Evolutionary conservation across 2,797 vertebrate species (phyloP), one percentile per base, ranked within the genome.

Genomic region (Rhynchotus rufescens): DNA sequence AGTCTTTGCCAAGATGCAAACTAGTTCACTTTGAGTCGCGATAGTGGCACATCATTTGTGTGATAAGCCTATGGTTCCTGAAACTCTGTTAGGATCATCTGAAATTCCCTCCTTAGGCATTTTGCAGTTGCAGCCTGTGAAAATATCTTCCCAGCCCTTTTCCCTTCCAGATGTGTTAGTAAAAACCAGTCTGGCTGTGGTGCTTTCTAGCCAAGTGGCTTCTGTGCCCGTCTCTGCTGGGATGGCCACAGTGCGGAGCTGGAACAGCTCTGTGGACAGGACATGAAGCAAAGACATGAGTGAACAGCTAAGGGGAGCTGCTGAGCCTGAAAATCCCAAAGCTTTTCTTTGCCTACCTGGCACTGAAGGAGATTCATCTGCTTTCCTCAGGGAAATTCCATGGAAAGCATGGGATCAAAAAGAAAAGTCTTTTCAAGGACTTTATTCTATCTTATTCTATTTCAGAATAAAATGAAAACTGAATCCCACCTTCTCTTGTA

Each of bases 351-450:
- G 30, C 52, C 52, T 67, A 6, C 8, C 42, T 74, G 80, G 86
- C 54, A 32, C 4, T 72, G 74, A 47, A 80, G 45, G 40, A 89
- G 74, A n/a, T 21, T 51, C 6, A 42, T 80, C 45, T 52, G 12
- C 45, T 87, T 90, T 69, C 84, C 81, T 62, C 25, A 47, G 79
- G 67, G 87, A 80, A 90, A 77, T 79, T 85, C 85, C 56, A 54
- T 78, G 76, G 92, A 79, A 92, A 89, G 34, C 44, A 51, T 21
- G 59, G 21, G 34, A 91, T 80, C 42, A 28, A 59, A 36, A 38
- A 64, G 47, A 72, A 89, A 80, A 86, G 4, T 10, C 36, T 80
- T 22, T 77, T 84, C 67, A 32, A 84, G 64, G 19, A 36, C 36
- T 36, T 36, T 36, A 36, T 36, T 36, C 36, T 36, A 36, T 36